Conservation (phyloP, 2,888 invertebrate genomes). For the Tetropium fuscum region DNA sequence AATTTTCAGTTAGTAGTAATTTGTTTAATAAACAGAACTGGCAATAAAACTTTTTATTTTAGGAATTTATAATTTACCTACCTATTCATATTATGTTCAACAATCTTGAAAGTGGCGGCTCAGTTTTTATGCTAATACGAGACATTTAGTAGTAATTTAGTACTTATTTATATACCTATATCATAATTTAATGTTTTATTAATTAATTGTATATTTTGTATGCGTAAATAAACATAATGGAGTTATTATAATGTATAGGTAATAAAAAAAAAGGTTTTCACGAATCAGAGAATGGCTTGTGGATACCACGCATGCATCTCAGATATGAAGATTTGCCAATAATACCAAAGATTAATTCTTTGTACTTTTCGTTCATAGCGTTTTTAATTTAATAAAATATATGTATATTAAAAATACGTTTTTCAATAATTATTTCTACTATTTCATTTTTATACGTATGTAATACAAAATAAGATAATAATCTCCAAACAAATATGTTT, state of each 20-base stretch:
- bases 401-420: not conserved
- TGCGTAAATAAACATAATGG: not conserved
- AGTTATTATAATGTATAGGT: slow-evolving; percentile 1
- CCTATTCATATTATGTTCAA: slow-evolving; percentile 5
- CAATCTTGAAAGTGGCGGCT: slow-evolving; percentile 44
- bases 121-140: slow-evolving; percentile 8
- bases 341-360: slow-evolving; percentile 56
- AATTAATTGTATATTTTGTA: slow-evolving; percentile 26
- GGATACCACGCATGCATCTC: slow-evolving; percentile 30
- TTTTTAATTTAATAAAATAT: slow-evolving; percentile 21
- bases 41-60: no score
- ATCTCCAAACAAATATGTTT: no score
- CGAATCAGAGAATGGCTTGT: slow-evolving; percentile 17
- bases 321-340: slow-evolving; percentile 54
- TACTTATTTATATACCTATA: slow-evolving; percentile 15
- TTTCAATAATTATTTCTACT: not conserved
- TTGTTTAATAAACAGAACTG: no score
- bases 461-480: no score
- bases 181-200: slow-evolving; percentile 1
- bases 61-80: no score
- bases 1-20: no score
- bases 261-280: slow-evolving; percentile 11
- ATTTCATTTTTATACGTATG: no score
- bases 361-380: slow-evolving; percentile 30
- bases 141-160: not conserved